Base-by-base conservation (phyloP, 2,888 invertebrate genomes). In the Callyntrura sp. region DNA sequence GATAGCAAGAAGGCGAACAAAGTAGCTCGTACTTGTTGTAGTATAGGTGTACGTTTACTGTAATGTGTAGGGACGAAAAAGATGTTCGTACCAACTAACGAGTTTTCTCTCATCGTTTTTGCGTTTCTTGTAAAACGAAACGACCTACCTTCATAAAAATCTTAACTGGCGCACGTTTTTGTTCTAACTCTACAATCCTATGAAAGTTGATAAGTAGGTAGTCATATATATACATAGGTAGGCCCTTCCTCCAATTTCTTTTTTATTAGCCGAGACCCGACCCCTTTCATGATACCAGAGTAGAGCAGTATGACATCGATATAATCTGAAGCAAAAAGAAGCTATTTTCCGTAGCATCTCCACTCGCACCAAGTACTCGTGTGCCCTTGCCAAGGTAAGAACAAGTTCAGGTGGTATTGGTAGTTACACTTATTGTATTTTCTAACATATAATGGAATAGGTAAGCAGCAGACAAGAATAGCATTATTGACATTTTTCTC, bases 251-350 rank as follows among this genome's bases (percentile, higher is more conserved):
- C 87, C 87, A 87, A 87, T 87, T 87, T 87, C 87, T 65, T 81
- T 87, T 87, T 81, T 87, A 87, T 87, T 87, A 87, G 87, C 68
- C 73, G n/a, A 86, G 70, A 23, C 87, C 51, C 28, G 70, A 23
- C 87, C 51, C 28, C 85, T 73, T 45, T 62, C 60, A 43, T 35
- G 14, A 17, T 25, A 55, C 20, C 14, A 14, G 48, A 60, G 82
- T 60, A 35, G 11, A 62, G 23, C 23, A 48, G 45, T 20, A 14
- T 17, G 51, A 12, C 55, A 51, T 65, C n/a, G 35, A 9, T 45
- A 73, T 8, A 23, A 45, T 43, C 4, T 57, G 8, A 0, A 35
- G 45, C 35, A 8, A 82, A 43, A 82, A 45, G 14, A 82, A 82
- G 62, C 62, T 62, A 43, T 43, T 73, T 73, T 48, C 20, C 23